Base-by-base conservation (phyloP, 1,140 invertebrate genomes). In the Choristoneura fumiferana region DNA sequence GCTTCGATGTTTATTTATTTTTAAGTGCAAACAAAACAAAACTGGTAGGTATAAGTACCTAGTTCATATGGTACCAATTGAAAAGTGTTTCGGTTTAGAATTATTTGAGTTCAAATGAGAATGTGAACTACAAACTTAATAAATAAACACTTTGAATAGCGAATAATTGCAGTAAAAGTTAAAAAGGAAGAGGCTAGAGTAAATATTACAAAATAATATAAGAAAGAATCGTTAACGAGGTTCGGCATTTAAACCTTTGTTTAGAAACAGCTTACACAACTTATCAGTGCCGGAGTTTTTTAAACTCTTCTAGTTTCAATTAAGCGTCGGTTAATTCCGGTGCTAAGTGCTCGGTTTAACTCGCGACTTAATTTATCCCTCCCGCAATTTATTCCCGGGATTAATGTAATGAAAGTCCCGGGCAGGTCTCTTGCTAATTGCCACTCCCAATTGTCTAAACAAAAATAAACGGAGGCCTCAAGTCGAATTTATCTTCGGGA, bases 251-350 rank as follows among this genome's bases (percentile, higher is more conserved):
- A 74, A 78, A 69, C 72, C 73, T 62, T 79, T 85, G 78, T 81
- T 85, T 83, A 81, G 71, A 67, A 71, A 67, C 43, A 75, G 82
- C 78, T 85, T 80, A 82, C 65, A 37, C 58, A 61, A 65, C 71
- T 84, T 83, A 83, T 83, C 79, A 75, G 74, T 67, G 58, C 34
- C 58, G 60, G 55, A 57, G 63, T 63, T 78, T 78, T 80, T 78
- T 78, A 70, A 65, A 74, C 71, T 74, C 73, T 57, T 71, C 73
- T 76, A 80, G 74, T 85, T 84, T 85, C 79, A 85, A 85, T 85
- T 85, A 82, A 81, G 59, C 69, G 67, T 73, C 73, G 70, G 76
- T 78, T 83, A 78, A 83, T 81, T 81, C 69, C 70, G 58, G 62
- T 43, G 76, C 74, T 80, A 80, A 82, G 79, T 80, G 79, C 65